A percentile compares a stretch with the other conserved stretches of the same genome.
phyloP scores from a whole-genome alignment of 2,888 invertebrate species.

The Drosophila paranaensis region DNA sequence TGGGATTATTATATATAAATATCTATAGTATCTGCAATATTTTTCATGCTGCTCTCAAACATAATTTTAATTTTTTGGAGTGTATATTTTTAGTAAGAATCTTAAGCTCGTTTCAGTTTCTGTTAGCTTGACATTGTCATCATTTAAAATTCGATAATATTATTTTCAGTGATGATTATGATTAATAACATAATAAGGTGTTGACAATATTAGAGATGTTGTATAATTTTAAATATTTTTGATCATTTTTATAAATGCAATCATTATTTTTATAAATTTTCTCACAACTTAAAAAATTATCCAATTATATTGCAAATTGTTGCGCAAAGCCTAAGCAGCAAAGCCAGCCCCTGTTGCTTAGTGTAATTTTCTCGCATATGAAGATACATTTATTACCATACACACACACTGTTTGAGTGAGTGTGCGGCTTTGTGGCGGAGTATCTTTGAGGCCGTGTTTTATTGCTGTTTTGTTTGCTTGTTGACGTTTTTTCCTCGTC shows the following conservation, averaged over 20 bases:
- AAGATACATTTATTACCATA: constrained; percentile 43
- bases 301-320: neutral
- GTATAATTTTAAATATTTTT: no score
- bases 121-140: neutral
- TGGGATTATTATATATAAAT: no score
- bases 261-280: neutral
- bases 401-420: constrained; percentile 16
- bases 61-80: no score
- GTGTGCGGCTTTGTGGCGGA: constrained; percentile 41
- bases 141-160: neutral
- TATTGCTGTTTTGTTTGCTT: constrained; percentile 74
- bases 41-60: neutral
- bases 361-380: constrained; percentile 62
- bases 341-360: constrained; percentile 18
- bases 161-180: neutral
- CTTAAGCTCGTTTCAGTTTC: neutral
- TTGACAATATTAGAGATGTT: no score
- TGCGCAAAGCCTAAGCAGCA: neutral
- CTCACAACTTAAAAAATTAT: neutral
- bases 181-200: no score
- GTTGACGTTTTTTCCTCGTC: constrained; percentile 61
- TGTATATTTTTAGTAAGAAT: no score
- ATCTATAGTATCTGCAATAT: neutral
- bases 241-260: no score
- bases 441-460: constrained; percentile 69